phyloP scores from a whole-genome alignment of 2,888 invertebrate genomes.

The Teinopalpus imperialis region DNA sequence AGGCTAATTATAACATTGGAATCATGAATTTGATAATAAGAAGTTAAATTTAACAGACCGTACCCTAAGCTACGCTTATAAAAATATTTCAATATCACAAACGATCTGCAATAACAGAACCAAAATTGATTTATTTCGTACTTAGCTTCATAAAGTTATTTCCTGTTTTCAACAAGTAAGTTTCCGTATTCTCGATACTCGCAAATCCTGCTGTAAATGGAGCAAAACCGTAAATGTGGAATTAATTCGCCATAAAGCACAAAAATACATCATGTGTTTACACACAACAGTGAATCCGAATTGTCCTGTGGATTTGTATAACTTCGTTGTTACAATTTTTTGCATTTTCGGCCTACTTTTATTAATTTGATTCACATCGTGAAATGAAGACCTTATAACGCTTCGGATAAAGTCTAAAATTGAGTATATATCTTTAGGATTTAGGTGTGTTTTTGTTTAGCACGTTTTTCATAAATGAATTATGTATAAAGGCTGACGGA shows the following conservation, averaged over 20 bases:
- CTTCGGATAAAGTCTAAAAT: conserved; percentile 13
- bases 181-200: too few relatives aligned
- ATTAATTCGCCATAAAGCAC: conserved; percentile 9
- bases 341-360: conserved; percentile 6
- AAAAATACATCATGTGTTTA: conserved; percentile 7
- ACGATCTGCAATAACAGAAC: too few relatives aligned
- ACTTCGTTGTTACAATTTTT: conserved; percentile 8
- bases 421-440: not conserved
- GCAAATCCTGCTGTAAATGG: too few relatives aligned
- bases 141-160: too few relatives aligned
- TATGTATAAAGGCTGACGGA: conserved; percentile 18
- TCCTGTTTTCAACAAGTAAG: too few relatives aligned
- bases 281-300: conserved; percentile 9
- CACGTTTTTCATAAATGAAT: conserved; percentile 16
- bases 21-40: too few relatives aligned
- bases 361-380: not conserved
- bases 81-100: too few relatives aligned
- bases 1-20: too few relatives aligned
- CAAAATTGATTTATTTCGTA: too few relatives aligned
- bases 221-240: conserved; percentile 7
- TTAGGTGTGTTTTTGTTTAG: not conserved
- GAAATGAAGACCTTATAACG: too few relatives aligned
- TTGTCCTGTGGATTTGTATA: conserved; percentile 14
- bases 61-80: too few relatives aligned
- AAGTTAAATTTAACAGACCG: too few relatives aligned